Evolutionary conservation across 2,113 vertebrate species (phyloP).

Genomic region (Alosa alosa): DNA sequence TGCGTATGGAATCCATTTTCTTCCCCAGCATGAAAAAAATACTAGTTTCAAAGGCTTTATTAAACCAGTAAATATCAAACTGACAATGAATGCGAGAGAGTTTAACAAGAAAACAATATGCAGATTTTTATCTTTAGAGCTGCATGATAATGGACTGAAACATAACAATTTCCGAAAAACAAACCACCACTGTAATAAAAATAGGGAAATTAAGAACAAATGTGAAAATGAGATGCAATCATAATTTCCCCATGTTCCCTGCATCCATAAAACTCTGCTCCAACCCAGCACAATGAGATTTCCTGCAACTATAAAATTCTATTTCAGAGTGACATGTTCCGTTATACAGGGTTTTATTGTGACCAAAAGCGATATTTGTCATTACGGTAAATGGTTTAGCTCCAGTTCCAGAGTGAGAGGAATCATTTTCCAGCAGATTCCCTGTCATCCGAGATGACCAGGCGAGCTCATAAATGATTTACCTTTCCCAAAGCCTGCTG

Average conservation of each 20-base stretch:
- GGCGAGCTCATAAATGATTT: slow-evolving; percentile 55
- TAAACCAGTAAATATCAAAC: background rate
- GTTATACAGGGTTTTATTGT: slow-evolving; percentile 33
- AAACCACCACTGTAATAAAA: background rate
- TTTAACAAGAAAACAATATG: background rate
- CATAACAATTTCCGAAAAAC: background rate
- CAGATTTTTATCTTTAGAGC: background rate
- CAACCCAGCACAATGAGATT: background rate
- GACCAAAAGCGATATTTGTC: slow-evolving; percentile 44
- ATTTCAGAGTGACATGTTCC: slow-evolving; percentile 45
- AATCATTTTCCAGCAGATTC: slow-evolving; percentile 39
- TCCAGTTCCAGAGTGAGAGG: slow-evolving; percentile 30
- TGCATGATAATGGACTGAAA: background rate
- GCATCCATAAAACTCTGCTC: background rate
- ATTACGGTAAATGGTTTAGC: slow-evolving; percentile 44
- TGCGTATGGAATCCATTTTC: background rate
- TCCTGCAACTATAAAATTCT: slow-evolving; percentile 28
- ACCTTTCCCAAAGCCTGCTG: background rate
- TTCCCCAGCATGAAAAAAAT: background rate
- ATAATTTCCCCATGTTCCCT: background rate
- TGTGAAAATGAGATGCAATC: background rate
- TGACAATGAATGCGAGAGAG: background rate
- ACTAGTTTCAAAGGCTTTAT: background rate
- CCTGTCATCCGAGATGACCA: slow-evolving; percentile 43
- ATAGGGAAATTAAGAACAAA: background rate